Evolutionary conservation across 2,888 invertebrate genomes (phyloP).

Genomic region (Megalurothrips usitatus): DNA sequence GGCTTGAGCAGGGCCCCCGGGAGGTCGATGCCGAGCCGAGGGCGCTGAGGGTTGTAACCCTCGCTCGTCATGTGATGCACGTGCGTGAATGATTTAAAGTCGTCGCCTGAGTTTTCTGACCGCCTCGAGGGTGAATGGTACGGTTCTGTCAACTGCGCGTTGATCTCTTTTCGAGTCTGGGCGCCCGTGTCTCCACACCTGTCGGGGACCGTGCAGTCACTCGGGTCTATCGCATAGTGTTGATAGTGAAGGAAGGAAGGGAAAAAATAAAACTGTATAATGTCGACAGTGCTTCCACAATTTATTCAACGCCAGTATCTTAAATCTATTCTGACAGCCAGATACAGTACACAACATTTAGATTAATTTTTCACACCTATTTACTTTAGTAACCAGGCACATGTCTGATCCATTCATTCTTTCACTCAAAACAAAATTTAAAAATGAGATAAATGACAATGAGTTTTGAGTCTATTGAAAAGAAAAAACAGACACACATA

Average conservation of each 20-base stretch:
- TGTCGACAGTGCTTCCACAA: neutral
- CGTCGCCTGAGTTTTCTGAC: neutral
- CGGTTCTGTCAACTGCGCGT: too few species aligned
- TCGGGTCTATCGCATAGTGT: neutral
- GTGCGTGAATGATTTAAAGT: neutral
- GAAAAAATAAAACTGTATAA: neutral
- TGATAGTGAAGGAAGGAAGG: neutral
- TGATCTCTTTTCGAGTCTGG: too few species aligned
- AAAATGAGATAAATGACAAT: neutral
- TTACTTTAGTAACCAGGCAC: too few species aligned
- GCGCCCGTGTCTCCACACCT: neutral
- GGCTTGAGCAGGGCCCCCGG: too few species aligned
- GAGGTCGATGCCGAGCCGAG: neutral
- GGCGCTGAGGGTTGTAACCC: neutral
- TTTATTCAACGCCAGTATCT: neutral
- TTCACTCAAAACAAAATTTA: neutral
- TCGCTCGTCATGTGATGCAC: neutral
- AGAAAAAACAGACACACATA: neutral
- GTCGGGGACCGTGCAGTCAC: neutral
- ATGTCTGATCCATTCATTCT: too few species aligned
- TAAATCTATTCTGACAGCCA: neutral
- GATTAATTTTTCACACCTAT: too few species aligned
- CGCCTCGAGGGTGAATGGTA: too few species aligned
- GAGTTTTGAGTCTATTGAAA: neutral
- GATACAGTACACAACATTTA: neutral